These are phyloP conservation scores for Diplodus sargus DNA, from an alignment of 2,797 vertebrate species.

Conservation along the genomic window DNA sequence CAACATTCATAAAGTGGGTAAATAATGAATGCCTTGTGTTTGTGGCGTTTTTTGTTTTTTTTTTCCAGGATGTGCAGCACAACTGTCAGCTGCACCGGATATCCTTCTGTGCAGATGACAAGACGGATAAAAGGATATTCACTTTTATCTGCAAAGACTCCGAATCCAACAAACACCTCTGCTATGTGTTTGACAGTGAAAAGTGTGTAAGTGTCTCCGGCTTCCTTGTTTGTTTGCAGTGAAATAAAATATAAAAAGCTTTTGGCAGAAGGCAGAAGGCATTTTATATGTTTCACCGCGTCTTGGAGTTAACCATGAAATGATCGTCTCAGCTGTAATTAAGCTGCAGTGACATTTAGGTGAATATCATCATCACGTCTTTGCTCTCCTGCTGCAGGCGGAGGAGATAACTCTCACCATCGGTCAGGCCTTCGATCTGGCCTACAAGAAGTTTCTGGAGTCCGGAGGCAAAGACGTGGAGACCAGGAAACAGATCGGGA, in stretches of 20 bases:
- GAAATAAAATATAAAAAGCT: not conserved
- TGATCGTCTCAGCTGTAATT: too few relatives aligned
- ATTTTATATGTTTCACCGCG: not conserved
- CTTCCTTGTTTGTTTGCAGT: not conserved
- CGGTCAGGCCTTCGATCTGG: slow-evolving; percentile 98
- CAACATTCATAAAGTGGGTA: not conserved
- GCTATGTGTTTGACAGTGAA: slow-evolving; percentile 99
- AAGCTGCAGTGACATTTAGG: too few relatives aligned
- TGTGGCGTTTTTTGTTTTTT: not conserved
- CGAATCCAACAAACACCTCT: slow-evolving; percentile 97
- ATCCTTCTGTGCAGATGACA: slow-evolving; percentile 99
- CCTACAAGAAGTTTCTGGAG: slow-evolving; percentile 99
- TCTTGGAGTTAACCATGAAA: too few relatives aligned
- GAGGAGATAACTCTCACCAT: slow-evolving; percentile 99
- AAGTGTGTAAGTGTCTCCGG: slow-evolving; percentile 94
- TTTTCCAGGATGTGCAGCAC: slow-evolving; percentile 93
- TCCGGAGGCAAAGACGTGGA: slow-evolving; percentile 99
- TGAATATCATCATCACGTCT: not conserved
- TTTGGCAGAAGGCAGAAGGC: not conserved
- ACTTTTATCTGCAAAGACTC: slow-evolving; percentile 99
- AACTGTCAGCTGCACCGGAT: slow-evolving; percentile 98
- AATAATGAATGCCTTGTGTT: slow-evolving; percentile 27
- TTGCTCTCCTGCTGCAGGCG: slow-evolving; percentile 82
- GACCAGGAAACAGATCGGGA: slow-evolving; percentile 97
- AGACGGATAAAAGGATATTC: slow-evolving; percentile 99